Evolutionary conservation across 1,140 invertebrate genomes (phyloP).

Genomic region (Lutraria rhynchaena): DNA sequence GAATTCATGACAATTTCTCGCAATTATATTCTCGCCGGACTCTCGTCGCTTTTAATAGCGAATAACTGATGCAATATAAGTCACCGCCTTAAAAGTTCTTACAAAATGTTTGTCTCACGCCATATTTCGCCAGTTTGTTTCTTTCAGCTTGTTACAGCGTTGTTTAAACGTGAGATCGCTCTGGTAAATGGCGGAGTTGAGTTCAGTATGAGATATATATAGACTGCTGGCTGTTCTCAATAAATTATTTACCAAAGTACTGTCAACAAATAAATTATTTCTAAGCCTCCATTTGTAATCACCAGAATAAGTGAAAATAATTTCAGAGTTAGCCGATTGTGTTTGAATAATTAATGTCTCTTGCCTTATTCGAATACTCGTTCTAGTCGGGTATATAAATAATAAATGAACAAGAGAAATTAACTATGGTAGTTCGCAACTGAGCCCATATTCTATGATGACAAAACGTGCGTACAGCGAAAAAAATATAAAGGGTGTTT

Average conservation of each 20-base stretch:
- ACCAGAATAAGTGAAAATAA: slow-evolving; percentile 62
- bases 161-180: neutral
- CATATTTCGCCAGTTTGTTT: no score
- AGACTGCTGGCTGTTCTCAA: slow-evolving; percentile 24
- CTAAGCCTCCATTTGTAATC: slow-evolving; percentile 58
- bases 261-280: slow-evolving; percentile 63
- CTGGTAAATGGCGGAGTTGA: slow-evolving; percentile 13
- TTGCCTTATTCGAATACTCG: slow-evolving; percentile 34
- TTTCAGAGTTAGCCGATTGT: slow-evolving; percentile 57
- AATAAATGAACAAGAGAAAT: slow-evolving; percentile 54
- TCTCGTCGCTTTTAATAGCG: no score
- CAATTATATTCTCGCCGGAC: no score
- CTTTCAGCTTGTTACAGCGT: neutral
- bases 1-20: slow-evolving; percentile 30
- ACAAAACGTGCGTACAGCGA: no score
- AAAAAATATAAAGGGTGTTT: no score
- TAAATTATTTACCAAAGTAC: slow-evolving; percentile 57
- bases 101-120: no score
- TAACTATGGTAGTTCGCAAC: slow-evolving; percentile 35
- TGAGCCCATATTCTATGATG: slow-evolving; percentile 1
- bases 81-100: no score
- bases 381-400: slow-evolving; percentile 46
- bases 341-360: slow-evolving; percentile 56
- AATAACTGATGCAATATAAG: no score
- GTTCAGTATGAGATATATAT: slow-evolving; percentile 43